These are phyloP conservation scores for Endotricha flammealis DNA, from an alignment of 2,888 invertebrate genomes.

Conservation along the genomic window DNA sequence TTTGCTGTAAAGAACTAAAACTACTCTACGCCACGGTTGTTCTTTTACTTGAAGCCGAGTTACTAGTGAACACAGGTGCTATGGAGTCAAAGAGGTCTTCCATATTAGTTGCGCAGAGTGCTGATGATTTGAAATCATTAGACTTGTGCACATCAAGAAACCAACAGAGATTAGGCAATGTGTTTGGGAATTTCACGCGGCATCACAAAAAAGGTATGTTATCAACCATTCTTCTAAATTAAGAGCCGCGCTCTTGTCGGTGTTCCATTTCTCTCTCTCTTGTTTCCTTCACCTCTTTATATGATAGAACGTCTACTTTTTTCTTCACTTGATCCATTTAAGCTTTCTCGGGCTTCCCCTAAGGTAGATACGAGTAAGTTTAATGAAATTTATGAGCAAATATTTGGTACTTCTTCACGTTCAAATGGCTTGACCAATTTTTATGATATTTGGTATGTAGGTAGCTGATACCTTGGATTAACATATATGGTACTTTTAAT, in stretches of 20 bases:
- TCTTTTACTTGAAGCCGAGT: conserved; percentile 63
- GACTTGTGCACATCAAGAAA: conserved; percentile 64
- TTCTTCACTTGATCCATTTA: too few relatives aligned
- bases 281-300: too few relatives aligned
- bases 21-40: conserved; percentile 67
- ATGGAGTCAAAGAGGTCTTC: conserved; percentile 70
- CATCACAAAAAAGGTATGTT: conserved; percentile 68
- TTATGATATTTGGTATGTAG: too few relatives aligned
- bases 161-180: conserved; percentile 66
- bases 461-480: too few relatives aligned
- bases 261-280: too few relatives aligned
- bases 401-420: too few relatives aligned
- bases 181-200: conserved; percentile 69
- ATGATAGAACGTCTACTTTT: too few relatives aligned
- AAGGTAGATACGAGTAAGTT: too few relatives aligned
- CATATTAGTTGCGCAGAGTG: conserved; percentile 57
- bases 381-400: too few relatives aligned
- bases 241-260: neutral
- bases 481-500: too few relatives aligned
- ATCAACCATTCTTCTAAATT: neutral
- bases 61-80: conserved; percentile 62
- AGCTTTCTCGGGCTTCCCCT: too few relatives aligned
- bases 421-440: too few relatives aligned
- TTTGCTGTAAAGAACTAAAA: conserved; percentile 70
- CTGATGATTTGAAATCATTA: conserved; percentile 62